A percentile compares a stretch with the other conserved stretches of the same genome.
Conservation (phyloP, 2,797 vertebrate genomes). For the Pantherophis vulpinus region DNA sequence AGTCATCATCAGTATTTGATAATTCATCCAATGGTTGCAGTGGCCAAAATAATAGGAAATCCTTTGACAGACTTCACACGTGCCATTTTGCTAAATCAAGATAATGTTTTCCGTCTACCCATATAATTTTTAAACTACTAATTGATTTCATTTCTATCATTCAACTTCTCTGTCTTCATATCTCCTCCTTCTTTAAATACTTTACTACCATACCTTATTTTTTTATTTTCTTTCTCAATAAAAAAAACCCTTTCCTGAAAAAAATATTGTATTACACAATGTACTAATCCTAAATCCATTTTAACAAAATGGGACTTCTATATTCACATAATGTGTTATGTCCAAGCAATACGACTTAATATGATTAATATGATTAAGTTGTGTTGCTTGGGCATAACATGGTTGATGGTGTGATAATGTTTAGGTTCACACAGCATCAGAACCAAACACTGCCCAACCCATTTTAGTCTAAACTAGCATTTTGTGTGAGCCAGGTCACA, state of each 20-base stretch:
- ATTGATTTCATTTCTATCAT: not conserved
- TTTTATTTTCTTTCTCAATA: not conserved
- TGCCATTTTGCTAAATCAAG: not conserved
- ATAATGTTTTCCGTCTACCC: not conserved
- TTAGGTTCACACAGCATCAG: not conserved
- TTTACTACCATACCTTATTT: not conserved
- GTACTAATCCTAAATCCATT: not conserved
- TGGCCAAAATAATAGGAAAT: not conserved
- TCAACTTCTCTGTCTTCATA: not conserved
- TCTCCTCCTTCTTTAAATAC: not conserved
- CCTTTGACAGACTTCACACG: not conserved
- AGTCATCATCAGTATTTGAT: not conserved
- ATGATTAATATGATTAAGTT: not conserved
- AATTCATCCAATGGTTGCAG: not conserved
- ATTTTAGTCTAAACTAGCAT: not conserved
- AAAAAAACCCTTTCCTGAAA: not conserved
- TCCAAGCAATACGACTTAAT: not conserved
- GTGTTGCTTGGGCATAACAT: not conserved
- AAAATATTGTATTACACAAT: not conserved
- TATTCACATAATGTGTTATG: not conserved
- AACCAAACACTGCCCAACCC: not conserved
- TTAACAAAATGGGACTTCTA: not conserved
- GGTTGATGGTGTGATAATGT: not conserved
- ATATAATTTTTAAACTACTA: not conserved
- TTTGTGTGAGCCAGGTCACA: not conserved